These are phyloP conservation scores for Drosophila nr. perissopoda DNA, from an alignment of 2,888 invertebrate species.

Conservation along the genomic window DNA sequence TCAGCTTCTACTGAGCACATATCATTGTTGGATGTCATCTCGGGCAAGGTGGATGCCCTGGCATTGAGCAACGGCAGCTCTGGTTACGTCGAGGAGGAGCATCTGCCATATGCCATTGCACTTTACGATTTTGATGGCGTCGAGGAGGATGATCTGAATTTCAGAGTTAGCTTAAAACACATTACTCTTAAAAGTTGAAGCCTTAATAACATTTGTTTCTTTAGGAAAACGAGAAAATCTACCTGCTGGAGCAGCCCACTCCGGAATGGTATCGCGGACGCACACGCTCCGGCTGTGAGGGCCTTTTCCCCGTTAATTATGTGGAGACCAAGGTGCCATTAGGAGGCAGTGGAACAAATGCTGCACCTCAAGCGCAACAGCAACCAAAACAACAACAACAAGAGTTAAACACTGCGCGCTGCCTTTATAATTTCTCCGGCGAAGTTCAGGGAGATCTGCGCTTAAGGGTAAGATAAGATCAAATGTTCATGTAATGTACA, in stretches of 20 bases:
- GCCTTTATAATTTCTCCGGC: conserved; percentile 90
- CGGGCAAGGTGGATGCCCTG: conserved; percentile 81
- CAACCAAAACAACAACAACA: conserved; percentile 12
- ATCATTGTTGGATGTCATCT: conserved; percentile 83
- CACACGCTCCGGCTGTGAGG: conserved; percentile 88
- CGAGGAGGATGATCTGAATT: conserved; percentile 91
- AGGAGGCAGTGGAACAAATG: conserved; percentile 72
- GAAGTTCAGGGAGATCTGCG: conserved; percentile 87
- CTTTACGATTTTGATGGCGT: conserved; percentile 91
- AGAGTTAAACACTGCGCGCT: conserved; percentile 85
- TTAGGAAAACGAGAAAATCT: conserved; percentile 90
- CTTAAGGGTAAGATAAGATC: conserved; percentile 85
- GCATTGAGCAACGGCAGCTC: conserved; percentile 65
- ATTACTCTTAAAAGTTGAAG: neutral
- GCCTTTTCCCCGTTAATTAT: conserved; percentile 93
- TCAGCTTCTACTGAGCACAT: conserved; percentile 78
- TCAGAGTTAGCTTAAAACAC: conserved; percentile 88
- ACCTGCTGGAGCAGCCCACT: conserved; percentile 89
- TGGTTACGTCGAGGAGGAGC: conserved; percentile 66
- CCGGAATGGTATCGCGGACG: conserved; percentile 93
- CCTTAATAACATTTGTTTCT: neutral
- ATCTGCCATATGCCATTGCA: conserved; percentile 90
- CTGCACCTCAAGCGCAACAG: conserved; percentile 21
- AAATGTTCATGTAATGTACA: neutral
- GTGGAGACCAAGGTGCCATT: conserved; percentile 91